Evolutionary conservation across 23 tunicate genomes (phyloP).

Genomic region (Clavelina lepadiformis): DNA sequence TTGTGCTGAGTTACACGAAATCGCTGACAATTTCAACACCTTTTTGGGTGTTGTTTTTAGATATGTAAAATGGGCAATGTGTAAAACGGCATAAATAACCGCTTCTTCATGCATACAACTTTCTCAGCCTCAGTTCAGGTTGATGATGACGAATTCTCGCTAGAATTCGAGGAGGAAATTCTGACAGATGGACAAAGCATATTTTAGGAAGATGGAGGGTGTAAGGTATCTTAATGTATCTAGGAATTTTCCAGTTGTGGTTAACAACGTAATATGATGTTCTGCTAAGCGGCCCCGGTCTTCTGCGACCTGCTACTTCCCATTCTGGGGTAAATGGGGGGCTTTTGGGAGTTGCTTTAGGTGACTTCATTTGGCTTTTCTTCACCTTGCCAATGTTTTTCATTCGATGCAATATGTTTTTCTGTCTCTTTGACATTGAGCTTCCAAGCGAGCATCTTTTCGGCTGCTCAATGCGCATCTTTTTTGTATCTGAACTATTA

Average conservation of each 20-base stretch:
- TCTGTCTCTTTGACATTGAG: conserved; percentile 74
- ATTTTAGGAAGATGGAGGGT: conserved; percentile 40
- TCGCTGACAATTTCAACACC: too few species aligned
- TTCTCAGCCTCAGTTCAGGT: conserved; percentile 29
- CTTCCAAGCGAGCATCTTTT: conserved; percentile 34
- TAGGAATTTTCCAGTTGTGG: conserved; percentile 46
- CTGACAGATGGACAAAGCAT: conserved; percentile 30
- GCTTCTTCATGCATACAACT: conserved; percentile 37
- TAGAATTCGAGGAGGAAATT: conserved; percentile 33
- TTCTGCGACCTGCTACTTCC: conserved; percentile 39
- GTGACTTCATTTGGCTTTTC: conserved; percentile 1
- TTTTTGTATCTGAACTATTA: too few species aligned
- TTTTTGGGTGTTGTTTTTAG: too few species aligned
- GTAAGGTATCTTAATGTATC: conserved; percentile 36
- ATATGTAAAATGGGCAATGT: too few species aligned
- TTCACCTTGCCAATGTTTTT: conserved; percentile 35
- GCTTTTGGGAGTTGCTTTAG: conserved; percentile 9
- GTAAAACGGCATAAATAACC: too few species aligned
- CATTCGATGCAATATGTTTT: conserved; percentile 53
- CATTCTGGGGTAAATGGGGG: conserved; percentile 16
- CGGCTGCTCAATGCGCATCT: conserved; percentile 16
- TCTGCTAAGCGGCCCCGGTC: conserved; percentile 76
- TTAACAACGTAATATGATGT: conserved; percentile 41
- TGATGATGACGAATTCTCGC: conserved; percentile 22
- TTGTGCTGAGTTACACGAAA: too few species aligned